phyloP scores from a whole-genome alignment of 2,113 vertebrate genomes.

The Odocoileus hemionus region DNA sequence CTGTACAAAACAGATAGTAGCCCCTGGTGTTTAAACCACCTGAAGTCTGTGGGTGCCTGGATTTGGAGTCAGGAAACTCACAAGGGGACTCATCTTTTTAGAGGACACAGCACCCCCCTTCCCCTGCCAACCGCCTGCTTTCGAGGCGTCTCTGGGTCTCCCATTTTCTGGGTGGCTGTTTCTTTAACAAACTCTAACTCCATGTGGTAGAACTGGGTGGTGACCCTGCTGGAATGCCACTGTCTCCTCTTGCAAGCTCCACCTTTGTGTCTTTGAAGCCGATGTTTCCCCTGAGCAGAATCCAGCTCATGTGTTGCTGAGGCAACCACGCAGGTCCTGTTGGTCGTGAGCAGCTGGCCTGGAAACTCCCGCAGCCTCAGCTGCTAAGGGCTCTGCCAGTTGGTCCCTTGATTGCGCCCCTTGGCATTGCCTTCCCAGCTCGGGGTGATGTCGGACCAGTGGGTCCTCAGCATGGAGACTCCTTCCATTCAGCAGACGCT shows the following conservation, averaged over 20 bases:
- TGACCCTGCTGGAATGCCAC: not conserved
- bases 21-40: not conserved
- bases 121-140: not conserved
- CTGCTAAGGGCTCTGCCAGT: not conserved
- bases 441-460: not conserved
- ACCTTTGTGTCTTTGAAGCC: conserved; percentile 42
- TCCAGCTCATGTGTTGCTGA: not conserved
- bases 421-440: not conserved
- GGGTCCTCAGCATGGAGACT: not conserved
- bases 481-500: not conserved
- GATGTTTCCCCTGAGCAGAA: conserved; percentile 24
- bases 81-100: not conserved
- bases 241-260: conserved; percentile 8
- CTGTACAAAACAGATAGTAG: accelerated
- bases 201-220: not conserved
- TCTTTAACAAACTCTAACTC: conserved; percentile 18
- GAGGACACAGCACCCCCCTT: too few species aligned
- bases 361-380: not conserved
- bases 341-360: not conserved
- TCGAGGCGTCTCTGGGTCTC: not conserved
- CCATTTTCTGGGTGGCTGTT: not conserved
- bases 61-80: not conserved
- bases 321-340: not conserved
- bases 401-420: not conserved
- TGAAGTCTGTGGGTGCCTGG: not conserved